Conservation (phyloP, 2,888 invertebrate species). For the Idaea dimidiata region DNA sequence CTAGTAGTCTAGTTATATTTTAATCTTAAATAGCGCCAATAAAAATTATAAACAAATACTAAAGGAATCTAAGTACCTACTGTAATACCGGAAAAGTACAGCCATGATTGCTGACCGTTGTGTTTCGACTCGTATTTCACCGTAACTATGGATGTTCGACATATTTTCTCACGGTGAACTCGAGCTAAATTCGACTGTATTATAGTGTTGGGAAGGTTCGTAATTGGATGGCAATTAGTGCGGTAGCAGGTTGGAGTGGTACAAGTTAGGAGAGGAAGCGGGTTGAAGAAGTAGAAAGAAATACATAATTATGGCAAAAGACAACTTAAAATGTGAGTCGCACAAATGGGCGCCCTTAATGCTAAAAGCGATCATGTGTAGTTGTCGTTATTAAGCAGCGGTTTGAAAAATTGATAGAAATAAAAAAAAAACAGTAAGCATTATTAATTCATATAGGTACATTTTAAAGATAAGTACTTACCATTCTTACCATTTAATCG, state of each 20-base stretch:
- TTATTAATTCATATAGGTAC: too few species aligned
- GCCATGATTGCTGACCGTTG: not conserved
- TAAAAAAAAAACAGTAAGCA: too few species aligned
- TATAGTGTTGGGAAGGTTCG: conserved; percentile 10
- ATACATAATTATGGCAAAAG: too few species aligned
- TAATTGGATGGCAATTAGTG: conserved; percentile 19
- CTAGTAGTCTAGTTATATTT: not conserved
- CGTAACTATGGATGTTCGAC: conserved; percentile 25
- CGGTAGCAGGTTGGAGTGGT: conserved; percentile 26
- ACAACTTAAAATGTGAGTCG: too few species aligned
- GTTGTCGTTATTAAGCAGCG: too few species aligned
- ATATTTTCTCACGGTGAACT: conserved; percentile 54
- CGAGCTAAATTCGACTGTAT: conserved; percentile 31
- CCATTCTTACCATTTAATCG: too few species aligned
- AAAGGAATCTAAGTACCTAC: not conserved
- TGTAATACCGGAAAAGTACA: not conserved
- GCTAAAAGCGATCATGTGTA: too few species aligned
- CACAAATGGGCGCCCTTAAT: too few species aligned
- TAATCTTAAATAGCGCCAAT: not conserved
- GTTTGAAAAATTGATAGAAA: too few species aligned
- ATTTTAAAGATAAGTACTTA: too few species aligned
- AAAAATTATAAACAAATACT: not conserved
- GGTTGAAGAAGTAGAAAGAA: not conserved
- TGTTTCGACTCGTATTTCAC: not conserved
- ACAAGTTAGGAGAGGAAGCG: conserved; percentile 18